Conservation (phyloP, 2,888 invertebrate genomes). For the Hipparchia sbordonii region DNA sequence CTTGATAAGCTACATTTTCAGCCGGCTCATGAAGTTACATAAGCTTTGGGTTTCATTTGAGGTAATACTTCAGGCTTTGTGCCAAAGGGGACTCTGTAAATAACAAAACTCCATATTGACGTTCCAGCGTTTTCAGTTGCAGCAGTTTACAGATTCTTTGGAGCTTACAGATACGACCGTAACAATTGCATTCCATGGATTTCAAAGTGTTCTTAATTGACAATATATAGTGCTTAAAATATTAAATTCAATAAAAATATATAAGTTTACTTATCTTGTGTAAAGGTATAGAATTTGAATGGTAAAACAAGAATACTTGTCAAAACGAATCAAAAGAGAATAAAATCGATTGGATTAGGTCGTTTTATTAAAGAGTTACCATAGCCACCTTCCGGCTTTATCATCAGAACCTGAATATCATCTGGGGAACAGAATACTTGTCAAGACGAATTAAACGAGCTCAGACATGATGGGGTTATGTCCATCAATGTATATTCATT, state of each 20-base stretch:
- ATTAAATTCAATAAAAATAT: not conserved
- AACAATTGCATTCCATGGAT: constrained; percentile 3
- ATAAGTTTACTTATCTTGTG: no score
- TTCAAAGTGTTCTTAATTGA: not conserved
- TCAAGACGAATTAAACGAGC: no score
- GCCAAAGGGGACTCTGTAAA: constrained; percentile 39
- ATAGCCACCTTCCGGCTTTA: no score
- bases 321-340: no score
- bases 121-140: constrained; percentile 16
- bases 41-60: constrained; percentile 36
- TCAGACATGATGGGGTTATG: no score
- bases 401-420: no score
- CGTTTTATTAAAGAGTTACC: no score
- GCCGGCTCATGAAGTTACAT: constrained; percentile 36
- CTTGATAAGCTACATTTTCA: constrained; percentile 33
- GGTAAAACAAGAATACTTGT: no score
- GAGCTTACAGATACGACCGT: not conserved
- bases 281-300: no score
- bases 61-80: constrained; percentile 38
- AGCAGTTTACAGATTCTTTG: constrained; percentile 19
- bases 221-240: not conserved
- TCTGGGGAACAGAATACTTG: no score
- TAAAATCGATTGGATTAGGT: no score
- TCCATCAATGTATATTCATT: no score
- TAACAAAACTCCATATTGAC: constrained; percentile 35